A percentile compares a stretch with the other conserved stretches of the same genome.
phyloP scores from a whole-genome alignment of 2,797 vertebrate species.

The Percopsis omiscomaycus region DNA sequence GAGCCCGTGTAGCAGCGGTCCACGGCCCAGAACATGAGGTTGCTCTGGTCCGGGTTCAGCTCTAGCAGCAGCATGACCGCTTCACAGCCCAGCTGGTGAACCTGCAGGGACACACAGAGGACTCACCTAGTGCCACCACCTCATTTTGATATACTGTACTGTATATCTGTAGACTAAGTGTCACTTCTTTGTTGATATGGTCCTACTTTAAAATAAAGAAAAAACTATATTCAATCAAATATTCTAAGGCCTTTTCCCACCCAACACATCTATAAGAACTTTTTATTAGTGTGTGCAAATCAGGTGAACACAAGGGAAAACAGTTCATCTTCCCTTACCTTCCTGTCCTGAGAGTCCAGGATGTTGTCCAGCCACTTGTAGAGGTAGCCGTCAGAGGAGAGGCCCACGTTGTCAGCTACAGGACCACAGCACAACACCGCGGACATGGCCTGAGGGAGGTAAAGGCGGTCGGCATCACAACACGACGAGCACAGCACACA shows the following conservation, averaged over 20 bases:
- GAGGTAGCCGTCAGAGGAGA: conserved; percentile 97
- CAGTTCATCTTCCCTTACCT: conserved; percentile 75
- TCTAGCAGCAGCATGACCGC: conserved; percentile 95
- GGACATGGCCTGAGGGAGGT: conserved; percentile 88
- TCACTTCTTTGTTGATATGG: too few species aligned
- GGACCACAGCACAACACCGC: conserved; percentile 98
- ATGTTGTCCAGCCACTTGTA: conserved; percentile 99
- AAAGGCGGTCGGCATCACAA: background rate
- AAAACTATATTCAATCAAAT: too few species aligned
- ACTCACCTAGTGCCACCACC: background rate
- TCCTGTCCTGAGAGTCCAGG: conserved; percentile 98
- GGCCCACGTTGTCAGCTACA: conserved; percentile 96
- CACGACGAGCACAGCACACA: background rate
- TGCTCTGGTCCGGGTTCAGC: conserved; percentile 98
- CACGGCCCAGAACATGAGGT: conserved; percentile 98
- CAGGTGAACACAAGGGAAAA: too few species aligned
- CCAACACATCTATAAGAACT: too few species aligned
- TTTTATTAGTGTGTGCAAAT: too few species aligned
- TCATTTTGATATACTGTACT: too few species aligned
- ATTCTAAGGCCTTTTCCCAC: too few species aligned
- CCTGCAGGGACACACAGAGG: conserved; percentile 69
- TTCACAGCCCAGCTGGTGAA: conserved; percentile 97
- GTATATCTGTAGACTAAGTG: too few species aligned
- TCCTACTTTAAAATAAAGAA: too few species aligned
- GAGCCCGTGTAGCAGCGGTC: conserved; percentile 98